Evolutionary conservation across 1,140 invertebrate genomes (phyloP).

Genomic region (Orius insidiosus): DNA sequence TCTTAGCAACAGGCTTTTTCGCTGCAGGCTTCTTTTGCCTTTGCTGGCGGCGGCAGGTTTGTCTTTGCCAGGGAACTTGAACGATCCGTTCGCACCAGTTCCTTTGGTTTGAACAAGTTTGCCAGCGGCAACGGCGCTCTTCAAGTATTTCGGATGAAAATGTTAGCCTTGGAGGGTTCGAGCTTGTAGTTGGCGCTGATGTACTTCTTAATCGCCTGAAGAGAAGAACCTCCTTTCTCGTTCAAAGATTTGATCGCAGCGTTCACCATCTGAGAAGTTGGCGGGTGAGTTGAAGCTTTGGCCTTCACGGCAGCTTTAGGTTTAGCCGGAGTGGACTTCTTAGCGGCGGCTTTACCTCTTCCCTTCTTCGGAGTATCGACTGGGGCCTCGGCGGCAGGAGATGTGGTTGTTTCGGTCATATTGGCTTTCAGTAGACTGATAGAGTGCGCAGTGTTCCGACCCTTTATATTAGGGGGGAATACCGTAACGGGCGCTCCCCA

Average conservation of each 20-base stretch:
- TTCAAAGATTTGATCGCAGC: conserved; percentile 33
- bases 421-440: not conserved
- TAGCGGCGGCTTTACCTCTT: too few species aligned
- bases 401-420: conserved; percentile 9
- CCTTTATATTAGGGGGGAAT: not conserved
- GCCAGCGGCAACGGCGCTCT: conserved; percentile 25
- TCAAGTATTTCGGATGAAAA: conserved; percentile 28
- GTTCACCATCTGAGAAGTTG: conserved; percentile 27
- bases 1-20: too few species aligned
- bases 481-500: too few species aligned
- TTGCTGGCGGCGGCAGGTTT: conserved; percentile 16
- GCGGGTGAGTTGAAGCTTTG: conserved; percentile 21
- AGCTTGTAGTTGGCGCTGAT: conserved; percentile 30
- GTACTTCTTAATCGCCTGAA: conserved; percentile 21
- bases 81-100: conserved; percentile 29
- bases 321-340: not conserved
- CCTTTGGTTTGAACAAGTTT: conserved; percentile 28
- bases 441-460: conserved; percentile 1
- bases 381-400: not conserved
- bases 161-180: conserved; percentile 26
- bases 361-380: not conserved
- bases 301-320: too few species aligned
- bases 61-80: conserved; percentile 24
- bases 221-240: conserved; percentile 23
- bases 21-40: conserved; percentile 6